Evolutionary conservation across 2,113 vertebrate genomes (phyloP).

Genomic region (Platichthys stellatus): DNA sequence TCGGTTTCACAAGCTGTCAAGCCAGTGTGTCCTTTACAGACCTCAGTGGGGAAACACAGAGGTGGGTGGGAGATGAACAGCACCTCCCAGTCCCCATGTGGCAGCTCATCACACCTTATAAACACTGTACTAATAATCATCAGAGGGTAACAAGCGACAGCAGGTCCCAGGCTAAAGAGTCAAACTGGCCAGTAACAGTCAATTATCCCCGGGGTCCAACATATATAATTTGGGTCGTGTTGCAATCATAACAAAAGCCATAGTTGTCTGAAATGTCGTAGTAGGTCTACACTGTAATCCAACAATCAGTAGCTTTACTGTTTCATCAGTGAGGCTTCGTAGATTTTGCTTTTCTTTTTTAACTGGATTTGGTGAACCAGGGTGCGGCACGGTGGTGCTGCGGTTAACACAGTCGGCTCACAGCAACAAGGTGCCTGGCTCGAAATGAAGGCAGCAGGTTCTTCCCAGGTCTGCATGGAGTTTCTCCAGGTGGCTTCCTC

Average conservation of each 20-base stretch:
- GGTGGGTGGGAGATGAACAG: conserved; percentile 9
- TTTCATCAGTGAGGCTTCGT: too few relatives aligned
- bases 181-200: background rate
- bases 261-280: background rate
- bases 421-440: too few relatives aligned
- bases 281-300: too few relatives aligned
- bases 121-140: background rate
- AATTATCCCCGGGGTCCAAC: background rate
- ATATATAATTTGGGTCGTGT: background rate
- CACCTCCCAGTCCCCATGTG: conserved; percentile 19
- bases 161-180: background rate
- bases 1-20: conserved; percentile 35
- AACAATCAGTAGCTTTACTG: too few relatives aligned
- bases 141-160: background rate
- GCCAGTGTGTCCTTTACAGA: background rate
- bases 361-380: too few relatives aligned
- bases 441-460: too few relatives aligned
- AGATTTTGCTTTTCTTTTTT: too few relatives aligned
- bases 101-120: conserved; percentile 7
- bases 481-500: too few relatives aligned
- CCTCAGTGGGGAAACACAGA: conserved; percentile 1
- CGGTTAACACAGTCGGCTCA: too few relatives aligned
- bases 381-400: too few relatives aligned
- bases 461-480: too few relatives aligned
- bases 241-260: conserved; percentile 14